phyloP scores from a whole-genome alignment of 2,888 invertebrate species.

The Oscheius sp. region DNA sequence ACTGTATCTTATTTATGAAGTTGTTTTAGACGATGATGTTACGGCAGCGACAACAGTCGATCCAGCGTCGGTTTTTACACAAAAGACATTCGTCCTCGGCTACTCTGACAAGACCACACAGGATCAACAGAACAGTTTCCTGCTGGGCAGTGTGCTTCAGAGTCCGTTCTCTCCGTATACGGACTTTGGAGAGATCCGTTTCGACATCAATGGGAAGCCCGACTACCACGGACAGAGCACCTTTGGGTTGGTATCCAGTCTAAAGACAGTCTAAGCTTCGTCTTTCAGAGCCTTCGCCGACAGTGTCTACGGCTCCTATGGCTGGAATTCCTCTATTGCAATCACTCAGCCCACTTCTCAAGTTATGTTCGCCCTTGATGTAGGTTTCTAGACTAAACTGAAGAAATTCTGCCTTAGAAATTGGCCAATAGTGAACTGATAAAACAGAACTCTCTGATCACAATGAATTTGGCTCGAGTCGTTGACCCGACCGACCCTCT shows the following conservation, averaged over 20 bases:
- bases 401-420: neutral
- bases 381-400: neutral
- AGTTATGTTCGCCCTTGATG: neutral
- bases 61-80: neutral
- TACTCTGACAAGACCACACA: neutral
- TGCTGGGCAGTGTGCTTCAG: neutral
- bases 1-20: neutral
- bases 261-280: neutral
- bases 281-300: neutral
- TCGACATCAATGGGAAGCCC: neutral
- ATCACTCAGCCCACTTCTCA: neutral
- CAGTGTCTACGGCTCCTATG: neutral
- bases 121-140: neutral
- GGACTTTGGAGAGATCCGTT: constrained; percentile 24
- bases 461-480: neutral
- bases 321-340: neutral
- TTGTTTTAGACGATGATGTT: neutral
- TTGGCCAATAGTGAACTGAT: neutral
- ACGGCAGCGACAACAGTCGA: neutral
- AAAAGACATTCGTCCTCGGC: constrained; percentile 15
- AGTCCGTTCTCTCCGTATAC: neutral
- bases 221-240: too few relatives aligned
- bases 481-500: neutral
- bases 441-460: constrained; percentile 21
- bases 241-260: neutral